Evolutionary conservation across 1,140 invertebrate genomes (phyloP).

Genomic region (Ditylenchus dipsaci): DNA sequence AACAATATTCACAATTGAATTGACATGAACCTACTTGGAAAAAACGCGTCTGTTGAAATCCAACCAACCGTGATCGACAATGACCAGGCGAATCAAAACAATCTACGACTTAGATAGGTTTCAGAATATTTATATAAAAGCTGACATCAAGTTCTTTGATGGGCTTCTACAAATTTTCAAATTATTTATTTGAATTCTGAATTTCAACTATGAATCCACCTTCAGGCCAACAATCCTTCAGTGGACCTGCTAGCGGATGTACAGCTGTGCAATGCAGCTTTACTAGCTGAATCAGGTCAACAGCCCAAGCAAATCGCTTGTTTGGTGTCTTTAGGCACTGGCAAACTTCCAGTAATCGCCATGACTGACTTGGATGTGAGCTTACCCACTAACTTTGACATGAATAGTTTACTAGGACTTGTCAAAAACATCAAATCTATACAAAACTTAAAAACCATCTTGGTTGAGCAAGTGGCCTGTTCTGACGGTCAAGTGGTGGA

Average conservation of each 20-base stretch:
- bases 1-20: too few species aligned
- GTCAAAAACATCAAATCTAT: conserved; percentile 14
- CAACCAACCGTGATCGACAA: too few species aligned
- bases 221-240: conserved; percentile 79
- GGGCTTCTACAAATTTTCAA: too few species aligned
- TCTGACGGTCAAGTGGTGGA: conserved; percentile 36
- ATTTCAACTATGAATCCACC: too few species aligned
- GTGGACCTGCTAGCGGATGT: conserved; percentile 87
- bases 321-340: conserved; percentile 63
- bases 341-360: conserved; percentile 58
- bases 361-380: conserved; percentile 59
- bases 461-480: conserved; percentile 29
- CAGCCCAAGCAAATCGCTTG: conserved; percentile 24
- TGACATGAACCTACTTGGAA: too few species aligned
- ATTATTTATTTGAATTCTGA: too few species aligned
- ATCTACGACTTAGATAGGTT: too few species aligned
- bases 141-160: too few species aligned
- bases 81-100: too few species aligned
- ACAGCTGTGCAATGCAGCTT: conserved; percentile 71
- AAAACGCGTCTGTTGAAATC: too few species aligned
- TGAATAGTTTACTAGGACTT: conserved; percentile 51
- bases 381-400: conserved; percentile 10
- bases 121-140: too few species aligned
- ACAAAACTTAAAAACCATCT: conserved; percentile 34
- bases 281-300: conserved; percentile 62